A percentile compares a stretch with the other conserved stretches of the same genome.
These are phyloP conservation scores for Stichodactyla mertensii DNA, from an alignment of 64 coral and sea anemone species.

Conservation along the genomic window DNA sequence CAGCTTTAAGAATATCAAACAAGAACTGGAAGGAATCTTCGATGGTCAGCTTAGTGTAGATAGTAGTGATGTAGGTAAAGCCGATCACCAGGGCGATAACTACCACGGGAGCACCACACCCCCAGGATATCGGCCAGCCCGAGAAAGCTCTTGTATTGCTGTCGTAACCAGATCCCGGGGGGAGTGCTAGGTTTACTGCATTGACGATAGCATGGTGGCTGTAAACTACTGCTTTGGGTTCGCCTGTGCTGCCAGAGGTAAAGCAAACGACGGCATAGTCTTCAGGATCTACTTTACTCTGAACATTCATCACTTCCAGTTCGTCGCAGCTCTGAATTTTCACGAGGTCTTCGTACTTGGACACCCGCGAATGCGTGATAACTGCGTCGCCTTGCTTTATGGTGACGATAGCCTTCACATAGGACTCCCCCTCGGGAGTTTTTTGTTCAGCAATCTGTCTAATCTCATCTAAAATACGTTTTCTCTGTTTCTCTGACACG, in stretches of 20 bases:
- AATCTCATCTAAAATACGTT: background rate
- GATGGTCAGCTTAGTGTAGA: constrained; percentile 3
- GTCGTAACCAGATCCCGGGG: background rate
- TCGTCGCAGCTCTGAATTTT: background rate
- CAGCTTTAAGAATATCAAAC: background rate
- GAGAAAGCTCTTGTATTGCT: background rate
- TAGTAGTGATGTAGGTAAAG: constrained; percentile 1
- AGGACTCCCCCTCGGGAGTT: background rate
- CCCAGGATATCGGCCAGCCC: constrained; percentile 19
- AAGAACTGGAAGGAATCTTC: constrained; percentile 2
- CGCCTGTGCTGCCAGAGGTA: constrained; percentile 18
- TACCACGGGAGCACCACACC: background rate
- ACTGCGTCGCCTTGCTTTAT: constrained; percentile 3
- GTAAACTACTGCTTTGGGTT: constrained; percentile 13
- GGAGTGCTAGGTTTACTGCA: background rate
- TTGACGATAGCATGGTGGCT: background rate
- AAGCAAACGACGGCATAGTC: constrained; percentile 4
- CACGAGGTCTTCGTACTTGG: background rate
- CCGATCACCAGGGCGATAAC: background rate
- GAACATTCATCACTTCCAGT: background rate
- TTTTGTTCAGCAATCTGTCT: background rate
- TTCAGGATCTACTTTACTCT: background rate
- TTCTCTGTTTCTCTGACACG: background rate
- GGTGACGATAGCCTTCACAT: background rate
- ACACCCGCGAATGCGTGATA: background rate